A percentile compares a stretch with the other conserved stretches of the same genome.
phyloP scores from a whole-genome alignment of 2,797 vertebrate species.

The Rhodeus uyekii region DNA sequence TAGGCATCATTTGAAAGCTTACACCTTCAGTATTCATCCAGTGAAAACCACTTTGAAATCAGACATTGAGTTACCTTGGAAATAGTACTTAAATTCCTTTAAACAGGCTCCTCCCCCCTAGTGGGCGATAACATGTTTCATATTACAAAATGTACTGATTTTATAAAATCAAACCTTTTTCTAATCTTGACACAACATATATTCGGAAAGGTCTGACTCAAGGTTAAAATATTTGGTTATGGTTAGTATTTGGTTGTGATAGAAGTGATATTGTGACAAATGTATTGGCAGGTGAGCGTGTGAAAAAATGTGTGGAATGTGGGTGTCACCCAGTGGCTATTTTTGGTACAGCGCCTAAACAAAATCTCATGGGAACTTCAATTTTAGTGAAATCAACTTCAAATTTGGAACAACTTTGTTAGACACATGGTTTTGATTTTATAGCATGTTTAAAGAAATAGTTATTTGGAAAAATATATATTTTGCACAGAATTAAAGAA shows the following conservation, averaged over 20 bases:
- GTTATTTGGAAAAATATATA: background rate
- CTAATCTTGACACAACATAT: background rate
- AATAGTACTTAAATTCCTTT: background rate
- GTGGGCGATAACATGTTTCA: too few relatives aligned
- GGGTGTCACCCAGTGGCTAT: background rate
- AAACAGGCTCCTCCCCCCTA: too few relatives aligned
- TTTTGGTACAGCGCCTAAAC: background rate
- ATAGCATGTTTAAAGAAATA: background rate
- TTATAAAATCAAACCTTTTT: background rate
- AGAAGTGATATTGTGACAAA: background rate
- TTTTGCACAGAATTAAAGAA: background rate
- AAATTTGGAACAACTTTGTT: background rate
- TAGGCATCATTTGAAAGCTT: background rate
- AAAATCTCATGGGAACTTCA: background rate
- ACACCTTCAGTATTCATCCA: background rate
- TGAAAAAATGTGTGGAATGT: too few relatives aligned
- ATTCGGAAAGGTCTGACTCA: background rate
- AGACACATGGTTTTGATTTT: background rate
- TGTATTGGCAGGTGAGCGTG: too few relatives aligned
- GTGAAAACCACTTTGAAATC: background rate
- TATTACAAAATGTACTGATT: background rate
- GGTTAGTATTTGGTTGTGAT: background rate
- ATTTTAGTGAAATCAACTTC: background rate
- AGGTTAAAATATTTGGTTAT: background rate
- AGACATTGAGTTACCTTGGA: background rate